A percentile compares a stretch with the other conserved stretches of the same genome.
Evolutionary conservation across 2,888 invertebrate genomes (phyloP).

Genomic region (Luperina testacea): DNA sequence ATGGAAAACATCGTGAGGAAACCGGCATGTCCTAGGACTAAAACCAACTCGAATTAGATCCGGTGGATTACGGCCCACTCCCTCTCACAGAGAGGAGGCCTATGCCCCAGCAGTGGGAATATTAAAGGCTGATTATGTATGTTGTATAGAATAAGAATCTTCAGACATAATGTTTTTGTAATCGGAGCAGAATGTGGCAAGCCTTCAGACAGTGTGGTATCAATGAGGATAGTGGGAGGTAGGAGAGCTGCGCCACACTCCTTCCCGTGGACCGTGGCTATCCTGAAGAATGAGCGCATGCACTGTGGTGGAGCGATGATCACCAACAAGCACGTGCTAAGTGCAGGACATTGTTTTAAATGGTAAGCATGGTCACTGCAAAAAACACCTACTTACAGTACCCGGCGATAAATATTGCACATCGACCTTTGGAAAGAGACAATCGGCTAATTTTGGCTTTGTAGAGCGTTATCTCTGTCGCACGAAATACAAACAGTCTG

Average conservation of each 20-base stretch:
- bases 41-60: not conserved
- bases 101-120: not conserved
- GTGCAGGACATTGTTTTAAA: conserved; percentile 91
- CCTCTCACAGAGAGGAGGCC: not conserved
- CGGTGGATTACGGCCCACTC: not conserved
- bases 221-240: conserved; percentile 91
- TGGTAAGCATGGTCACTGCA: conserved; percentile 77
- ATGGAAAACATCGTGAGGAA: not conserved
- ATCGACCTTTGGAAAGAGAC: no score
- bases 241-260: conserved; percentile 85
- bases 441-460: no score
- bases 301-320: conserved; percentile 90
- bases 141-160: conserved; percentile 3
- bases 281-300: conserved; percentile 81
- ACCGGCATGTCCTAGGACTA: not conserved
- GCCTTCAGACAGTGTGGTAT: conserved; percentile 90
- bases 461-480: no score
- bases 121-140: not conserved
- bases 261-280: conserved; percentile 90
- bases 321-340: conserved; percentile 88
- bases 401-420: no score
- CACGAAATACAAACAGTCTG: no score
- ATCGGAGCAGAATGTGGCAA: conserved; percentile 86
- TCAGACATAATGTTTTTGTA: conserved; percentile 74
- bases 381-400: not conserved